Conservation (phyloP, 2,797 vertebrate genomes). For the Sebastes minor region DNA sequence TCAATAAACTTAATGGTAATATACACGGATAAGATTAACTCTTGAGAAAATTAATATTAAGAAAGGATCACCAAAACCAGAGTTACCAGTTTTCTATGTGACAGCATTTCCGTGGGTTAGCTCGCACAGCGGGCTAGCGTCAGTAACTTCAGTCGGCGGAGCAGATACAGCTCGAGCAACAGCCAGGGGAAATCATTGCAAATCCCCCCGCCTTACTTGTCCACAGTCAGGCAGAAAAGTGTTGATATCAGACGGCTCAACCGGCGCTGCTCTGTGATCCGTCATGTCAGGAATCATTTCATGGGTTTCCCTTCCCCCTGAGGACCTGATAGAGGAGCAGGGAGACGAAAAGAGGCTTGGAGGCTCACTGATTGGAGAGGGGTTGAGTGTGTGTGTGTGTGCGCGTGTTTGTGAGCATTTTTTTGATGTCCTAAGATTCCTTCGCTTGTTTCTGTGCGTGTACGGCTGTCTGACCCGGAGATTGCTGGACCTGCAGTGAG, state of each 20-base stretch:
- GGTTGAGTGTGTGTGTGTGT: not conserved
- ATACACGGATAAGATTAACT: not conserved
- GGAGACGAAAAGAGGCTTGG: slow-evolving; percentile 36
- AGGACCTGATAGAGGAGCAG: slow-evolving; percentile 45
- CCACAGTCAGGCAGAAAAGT: slow-evolving; percentile 67
- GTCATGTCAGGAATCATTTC: slow-evolving; percentile 75
- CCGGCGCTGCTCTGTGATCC: slow-evolving; percentile 65
- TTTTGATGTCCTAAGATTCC: slow-evolving; percentile 1
- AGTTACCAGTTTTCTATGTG: slow-evolving; percentile 38
- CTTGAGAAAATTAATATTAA: not conserved
- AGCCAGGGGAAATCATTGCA: slow-evolving; percentile 69
- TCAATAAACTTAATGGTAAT: not conserved
- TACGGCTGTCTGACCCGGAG: slow-evolving; percentile 9
- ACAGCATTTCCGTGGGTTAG: slow-evolving; percentile 40
- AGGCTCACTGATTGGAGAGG: slow-evolving; percentile 39
- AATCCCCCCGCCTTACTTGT: slow-evolving; percentile 62
- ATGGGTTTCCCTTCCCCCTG: slow-evolving; percentile 30
- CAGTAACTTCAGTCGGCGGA: slow-evolving; percentile 48
- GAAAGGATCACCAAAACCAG: not conserved
- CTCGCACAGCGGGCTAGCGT: slow-evolving; percentile 13
- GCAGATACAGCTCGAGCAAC: slow-evolving; percentile 40
- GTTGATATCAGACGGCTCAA: slow-evolving; percentile 73
- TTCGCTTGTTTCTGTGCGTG: not conserved
- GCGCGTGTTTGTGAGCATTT: not conserved
- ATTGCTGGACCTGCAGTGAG: slow-evolving; percentile 11